phyloP scores from a whole-genome alignment of 1,140 invertebrate species.

The Anthonomus grandis region DNA sequence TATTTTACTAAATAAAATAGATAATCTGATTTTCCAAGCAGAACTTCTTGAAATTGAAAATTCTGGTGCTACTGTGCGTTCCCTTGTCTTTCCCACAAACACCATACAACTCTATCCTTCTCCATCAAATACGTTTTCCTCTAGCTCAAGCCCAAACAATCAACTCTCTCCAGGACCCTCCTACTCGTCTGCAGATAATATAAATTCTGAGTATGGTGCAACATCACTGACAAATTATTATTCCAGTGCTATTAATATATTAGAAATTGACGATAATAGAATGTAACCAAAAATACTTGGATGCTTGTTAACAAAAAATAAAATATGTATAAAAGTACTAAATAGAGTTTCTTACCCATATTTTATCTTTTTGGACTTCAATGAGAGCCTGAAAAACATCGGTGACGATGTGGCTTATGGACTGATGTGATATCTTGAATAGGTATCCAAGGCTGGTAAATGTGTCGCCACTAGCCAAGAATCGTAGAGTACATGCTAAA shows the following conservation, averaged over 20 bases:
- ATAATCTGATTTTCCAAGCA: conserved; percentile 16
- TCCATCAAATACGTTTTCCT: conserved; percentile 5
- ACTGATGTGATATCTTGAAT: conserved; percentile 37
- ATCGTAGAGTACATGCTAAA: conserved; percentile 37
- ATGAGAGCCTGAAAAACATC: conserved; percentile 33
- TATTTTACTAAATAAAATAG: conserved; percentile 22
- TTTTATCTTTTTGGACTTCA: conserved; percentile 27
- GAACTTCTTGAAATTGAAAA: conserved; percentile 17
- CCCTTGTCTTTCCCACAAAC: background rate
- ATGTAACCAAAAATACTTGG: conserved; percentile 2
- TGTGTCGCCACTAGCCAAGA: too few relatives aligned
- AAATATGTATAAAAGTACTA: background rate
- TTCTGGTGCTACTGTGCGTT: conserved; percentile 4
- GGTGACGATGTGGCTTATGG: conserved; percentile 31
- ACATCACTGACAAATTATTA: conserved; percentile 1
- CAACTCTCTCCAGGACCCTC: conserved; percentile 5
- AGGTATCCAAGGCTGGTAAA: conserved; percentile 31
- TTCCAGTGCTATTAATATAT: conserved; percentile 3
- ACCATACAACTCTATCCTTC: conserved; percentile 5
- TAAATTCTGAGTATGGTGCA: conserved; percentile 1
- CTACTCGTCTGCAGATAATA: conserved; percentile 7
- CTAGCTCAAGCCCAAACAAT: conserved; percentile 9
- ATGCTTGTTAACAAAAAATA: background rate
- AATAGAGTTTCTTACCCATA: conserved; percentile 26
- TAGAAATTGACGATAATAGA: background rate